phyloP scores from a whole-genome alignment of 1,140 invertebrate genomes.

The Hermatobates lingyangjiaoensis region DNA sequence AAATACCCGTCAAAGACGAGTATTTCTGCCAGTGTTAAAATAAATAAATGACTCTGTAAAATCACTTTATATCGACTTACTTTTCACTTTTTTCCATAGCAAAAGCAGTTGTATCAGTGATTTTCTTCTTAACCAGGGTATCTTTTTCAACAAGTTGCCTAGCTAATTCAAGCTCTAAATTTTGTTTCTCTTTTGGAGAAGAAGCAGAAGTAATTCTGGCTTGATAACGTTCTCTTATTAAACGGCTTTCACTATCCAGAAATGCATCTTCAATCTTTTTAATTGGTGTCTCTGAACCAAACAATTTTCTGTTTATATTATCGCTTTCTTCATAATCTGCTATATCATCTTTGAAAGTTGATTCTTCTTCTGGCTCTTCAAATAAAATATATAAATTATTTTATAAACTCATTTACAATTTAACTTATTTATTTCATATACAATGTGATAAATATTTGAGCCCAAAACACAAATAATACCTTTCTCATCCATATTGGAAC shows the following conservation, averaged over 20 bases:
- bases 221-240: slow-evolving; percentile 11
- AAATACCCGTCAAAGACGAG: no score
- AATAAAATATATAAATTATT: neutral
- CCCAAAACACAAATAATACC: no score
- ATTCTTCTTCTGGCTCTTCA: neutral
- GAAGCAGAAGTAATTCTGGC: slow-evolving; percentile 8
- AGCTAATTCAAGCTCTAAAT: slow-evolving; percentile 14
- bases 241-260: neutral
- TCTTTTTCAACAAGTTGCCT: slow-evolving; percentile 14
- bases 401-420: neutral
- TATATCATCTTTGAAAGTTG: neutral
- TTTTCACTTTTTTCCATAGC: slow-evolving; percentile 10
- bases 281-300: neutral
- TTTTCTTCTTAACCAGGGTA: slow-evolving; percentile 10
- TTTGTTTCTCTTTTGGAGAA: slow-evolving; percentile 9
- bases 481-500: no score
- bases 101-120: slow-evolving; percentile 6
- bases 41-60: no score
- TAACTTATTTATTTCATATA: neutral
- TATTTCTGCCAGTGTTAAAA: no score
- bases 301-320: neutral
- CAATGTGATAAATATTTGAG: no score
- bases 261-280: neutral
- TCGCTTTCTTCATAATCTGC: neutral
- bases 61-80: no score